Percentiles rank a stretch among this genome's conserved stretches.
These are phyloP conservation scores for Plusia festucae DNA, from an alignment of 2,888 invertebrate species.

Conservation along the genomic window DNA sequence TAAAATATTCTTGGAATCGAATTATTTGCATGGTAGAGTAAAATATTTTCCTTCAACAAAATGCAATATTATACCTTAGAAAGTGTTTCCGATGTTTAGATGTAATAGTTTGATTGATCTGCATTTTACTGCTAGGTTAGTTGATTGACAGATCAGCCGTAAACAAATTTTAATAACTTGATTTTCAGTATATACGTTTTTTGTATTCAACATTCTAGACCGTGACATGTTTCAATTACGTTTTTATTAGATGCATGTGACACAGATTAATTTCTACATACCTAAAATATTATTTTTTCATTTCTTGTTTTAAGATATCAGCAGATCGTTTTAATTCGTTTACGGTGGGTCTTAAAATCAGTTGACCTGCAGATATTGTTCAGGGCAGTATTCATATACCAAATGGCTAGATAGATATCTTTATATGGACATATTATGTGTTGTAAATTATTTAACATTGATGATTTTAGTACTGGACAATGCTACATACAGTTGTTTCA, in stretches of 20 bases:
- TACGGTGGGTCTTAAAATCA: slow-evolving; percentile 42
- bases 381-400: slow-evolving; percentile 86
- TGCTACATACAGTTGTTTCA: slow-evolving; percentile 46
- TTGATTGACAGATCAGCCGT: slow-evolving; percentile 31
- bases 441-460: slow-evolving; percentile 56
- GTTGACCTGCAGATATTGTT: slow-evolving; percentile 67
- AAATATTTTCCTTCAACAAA: slow-evolving; percentile 45
- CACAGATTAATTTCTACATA: background rate
- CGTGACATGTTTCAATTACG: background rate
- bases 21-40: slow-evolving; percentile 26
- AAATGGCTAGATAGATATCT: slow-evolving; percentile 81
- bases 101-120: slow-evolving; percentile 56
- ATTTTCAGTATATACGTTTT: no score
- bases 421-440: slow-evolving; percentile 67
- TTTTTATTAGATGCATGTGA: background rate
- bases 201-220: no score
- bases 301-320: background rate
- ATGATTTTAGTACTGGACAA: slow-evolving; percentile 48
- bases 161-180: slow-evolving; percentile 44
- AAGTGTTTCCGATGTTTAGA: slow-evolving; percentile 44
- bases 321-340: slow-evolving; percentile 48
- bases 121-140: slow-evolving; percentile 48
- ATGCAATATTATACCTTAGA: slow-evolving; percentile 40
- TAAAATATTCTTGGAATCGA: slow-evolving; percentile 25
- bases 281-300: no score